A percentile compares a stretch with the other conserved stretches of the same genome.
Evolutionary conservation across 2,797 vertebrate genomes (phyloP).

Genomic region (Morus bassanus): DNA sequence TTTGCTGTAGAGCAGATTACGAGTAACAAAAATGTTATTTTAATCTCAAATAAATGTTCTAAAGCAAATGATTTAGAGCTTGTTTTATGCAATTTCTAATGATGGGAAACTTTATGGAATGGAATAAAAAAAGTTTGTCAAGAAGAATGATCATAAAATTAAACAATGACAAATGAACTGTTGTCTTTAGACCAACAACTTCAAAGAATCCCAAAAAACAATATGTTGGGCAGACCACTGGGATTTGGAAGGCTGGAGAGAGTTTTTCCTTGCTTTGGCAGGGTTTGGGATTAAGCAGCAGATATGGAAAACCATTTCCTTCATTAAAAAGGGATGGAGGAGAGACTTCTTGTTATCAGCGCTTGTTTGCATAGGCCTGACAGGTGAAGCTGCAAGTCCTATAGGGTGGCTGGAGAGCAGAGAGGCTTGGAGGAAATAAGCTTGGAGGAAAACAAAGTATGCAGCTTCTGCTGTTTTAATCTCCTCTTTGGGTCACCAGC

Average conservation of each 20-base stretch:
- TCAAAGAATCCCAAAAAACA: background rate
- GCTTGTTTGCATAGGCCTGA: background rate
- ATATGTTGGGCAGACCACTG: background rate
- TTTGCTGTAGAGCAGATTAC: background rate
- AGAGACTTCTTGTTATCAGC: background rate
- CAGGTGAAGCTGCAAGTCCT: background rate
- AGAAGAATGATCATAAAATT: background rate
- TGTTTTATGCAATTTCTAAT: background rate
- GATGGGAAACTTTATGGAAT: background rate
- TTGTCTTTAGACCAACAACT: background rate
- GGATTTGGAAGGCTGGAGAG: background rate
- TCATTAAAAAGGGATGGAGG: background rate
- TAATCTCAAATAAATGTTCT: background rate
- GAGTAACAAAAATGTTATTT: background rate
- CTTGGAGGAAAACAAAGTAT: background rate
- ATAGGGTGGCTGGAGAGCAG: background rate
- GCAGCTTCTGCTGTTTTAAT: background rate
- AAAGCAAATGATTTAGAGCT: background rate
- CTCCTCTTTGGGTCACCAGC: background rate
- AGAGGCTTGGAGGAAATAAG: background rate
- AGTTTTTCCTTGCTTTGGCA: background rate
- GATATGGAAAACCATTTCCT: background rate
- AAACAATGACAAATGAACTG: background rate
- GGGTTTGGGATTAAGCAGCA: background rate
- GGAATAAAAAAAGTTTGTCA: background rate